Conservation (phyloP, 2,797 vertebrate species). For the Poeciliopsis turneri region DNA sequence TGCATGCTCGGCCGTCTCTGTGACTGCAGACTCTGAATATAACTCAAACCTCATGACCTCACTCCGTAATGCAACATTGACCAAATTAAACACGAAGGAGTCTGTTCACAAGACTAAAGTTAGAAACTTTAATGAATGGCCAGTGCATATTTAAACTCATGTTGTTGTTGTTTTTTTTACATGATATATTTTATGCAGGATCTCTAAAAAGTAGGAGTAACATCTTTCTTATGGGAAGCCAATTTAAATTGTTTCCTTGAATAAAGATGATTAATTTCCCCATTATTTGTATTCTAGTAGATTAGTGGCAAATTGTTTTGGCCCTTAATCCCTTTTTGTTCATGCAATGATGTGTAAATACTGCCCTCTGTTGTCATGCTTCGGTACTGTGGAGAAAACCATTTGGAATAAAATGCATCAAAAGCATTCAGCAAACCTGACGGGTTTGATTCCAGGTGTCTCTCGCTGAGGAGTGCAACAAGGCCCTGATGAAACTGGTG, state of each 20-base stretch:
- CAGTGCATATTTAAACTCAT: background rate
- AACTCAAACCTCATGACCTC: conserved; percentile 13
- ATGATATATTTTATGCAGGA: background rate
- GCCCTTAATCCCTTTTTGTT: background rate
- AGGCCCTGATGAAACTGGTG: conserved; percentile 90
- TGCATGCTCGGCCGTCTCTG: background rate
- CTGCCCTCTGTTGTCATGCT: conserved; percentile 40
- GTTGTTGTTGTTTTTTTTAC: background rate
- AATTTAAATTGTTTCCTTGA: conserved; percentile 19
- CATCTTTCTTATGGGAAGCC: background rate
- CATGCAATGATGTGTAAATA: conserved; percentile 9
- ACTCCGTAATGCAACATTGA: background rate
- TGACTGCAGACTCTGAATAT: conserved; percentile 1
- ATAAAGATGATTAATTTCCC: background rate
- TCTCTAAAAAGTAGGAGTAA: background rate
- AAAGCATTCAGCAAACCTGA: background rate
- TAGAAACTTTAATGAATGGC: background rate
- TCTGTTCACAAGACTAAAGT: background rate
- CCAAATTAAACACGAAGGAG: background rate
- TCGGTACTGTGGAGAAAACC: no score
- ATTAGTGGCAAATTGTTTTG: background rate
- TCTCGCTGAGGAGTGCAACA: conserved; percentile 86
- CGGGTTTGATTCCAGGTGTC: conserved; percentile 78
- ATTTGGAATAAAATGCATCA: background rate
- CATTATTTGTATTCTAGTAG: background rate